Percentiles rank a stretch among this genome's conserved stretches.
These are phyloP conservation scores for Mercenaria mercenaria DNA, from an alignment of 1,140 invertebrate species.

Conservation along the genomic window DNA sequence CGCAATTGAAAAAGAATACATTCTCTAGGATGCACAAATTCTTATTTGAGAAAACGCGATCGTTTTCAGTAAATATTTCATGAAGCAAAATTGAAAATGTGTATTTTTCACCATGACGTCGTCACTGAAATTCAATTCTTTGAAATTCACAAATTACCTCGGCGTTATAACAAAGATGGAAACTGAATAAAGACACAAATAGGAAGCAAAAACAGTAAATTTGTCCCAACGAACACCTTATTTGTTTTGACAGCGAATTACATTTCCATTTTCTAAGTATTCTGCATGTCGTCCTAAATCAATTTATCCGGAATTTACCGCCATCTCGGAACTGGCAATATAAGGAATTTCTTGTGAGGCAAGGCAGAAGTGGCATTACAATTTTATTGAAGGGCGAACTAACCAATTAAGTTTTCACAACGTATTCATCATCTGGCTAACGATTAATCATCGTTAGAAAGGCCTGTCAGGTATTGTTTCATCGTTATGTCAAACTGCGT, in stretches of 20 bases:
- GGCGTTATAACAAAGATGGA: not conserved
- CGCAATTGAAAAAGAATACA: not conserved
- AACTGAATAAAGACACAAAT: slow-evolving; percentile 7
- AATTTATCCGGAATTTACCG: slow-evolving; percentile 53
- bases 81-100: slow-evolving; percentile 14
- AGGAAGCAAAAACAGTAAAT: slow-evolving; percentile 47
- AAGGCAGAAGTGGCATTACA: slow-evolving; percentile 32
- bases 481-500: slow-evolving; percentile 48
- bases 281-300: slow-evolving; percentile 55
- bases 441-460: slow-evolving; percentile 64
- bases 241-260: slow-evolving; percentile 64
- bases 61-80: slow-evolving; percentile 25
- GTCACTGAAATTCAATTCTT: slow-evolving; percentile 11
- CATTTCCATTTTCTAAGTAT: slow-evolving; percentile 63
- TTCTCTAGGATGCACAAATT: not conserved
- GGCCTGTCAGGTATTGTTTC: slow-evolving; percentile 63
- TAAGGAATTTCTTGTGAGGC: slow-evolving; percentile 7
- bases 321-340: slow-evolving; percentile 11
- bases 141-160: slow-evolving; percentile 32
- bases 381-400: slow-evolving; percentile 50
- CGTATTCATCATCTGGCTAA: slow-evolving; percentile 53
- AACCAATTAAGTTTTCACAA: slow-evolving; percentile 67
- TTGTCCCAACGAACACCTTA: slow-evolving; percentile 45
- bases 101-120: slow-evolving; percentile 14
- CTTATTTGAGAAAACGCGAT: slow-evolving; percentile 3